Base-by-base conservation (phyloP, 1,140 invertebrate genomes). In the Drepana arcuata region DNA sequence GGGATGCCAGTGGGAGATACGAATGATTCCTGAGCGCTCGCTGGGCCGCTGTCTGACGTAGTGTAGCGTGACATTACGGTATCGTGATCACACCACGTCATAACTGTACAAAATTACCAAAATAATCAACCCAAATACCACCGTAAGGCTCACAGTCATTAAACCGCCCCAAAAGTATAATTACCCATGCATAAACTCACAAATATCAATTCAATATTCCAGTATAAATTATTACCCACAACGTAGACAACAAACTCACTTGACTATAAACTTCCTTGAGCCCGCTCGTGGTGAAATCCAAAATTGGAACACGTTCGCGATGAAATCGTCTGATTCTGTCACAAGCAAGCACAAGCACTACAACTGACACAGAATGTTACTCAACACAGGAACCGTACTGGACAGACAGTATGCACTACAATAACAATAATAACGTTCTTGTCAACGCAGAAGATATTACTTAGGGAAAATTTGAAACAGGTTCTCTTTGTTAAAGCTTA, bases 241-340 rank as follows among this genome's bases (percentile, higher is more conserved):
- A 26, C 6, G 6, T 6, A 7, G 24, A 4, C 6, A n/a, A 6
- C 6, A 36, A 57, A 71, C 77, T 73, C 53, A 81, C 77, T 77
- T 79, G 77, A 70, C 77, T 69, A 67, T 81, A 81, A 64, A 81
- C 57, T 73, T 81, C 74, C 69, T 81, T 79, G 45, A 81, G 65
- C 70, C 77, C 77, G 72, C 71, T 81, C 77, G 77, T 81, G 77
- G 58, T 81, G 77, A 81, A 81, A 73, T 77, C 66, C 74, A 44
- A 70, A 79, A 70, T 61, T 67, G 64, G 66, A 71, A 74, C 73
- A 81, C 72, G 68, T 77, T 69, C 58, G 39, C 74, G 64, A 73
- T 59, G 59, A 77, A 77, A 78, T 69, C 52, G 62, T 73, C 52
- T 47, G 64, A 65, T 68, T 71, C 65, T 70, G 68, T 72, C 63